Base-by-base conservation (phyloP, 1,140 invertebrate species). In the Calephelis virginiensis region DNA sequence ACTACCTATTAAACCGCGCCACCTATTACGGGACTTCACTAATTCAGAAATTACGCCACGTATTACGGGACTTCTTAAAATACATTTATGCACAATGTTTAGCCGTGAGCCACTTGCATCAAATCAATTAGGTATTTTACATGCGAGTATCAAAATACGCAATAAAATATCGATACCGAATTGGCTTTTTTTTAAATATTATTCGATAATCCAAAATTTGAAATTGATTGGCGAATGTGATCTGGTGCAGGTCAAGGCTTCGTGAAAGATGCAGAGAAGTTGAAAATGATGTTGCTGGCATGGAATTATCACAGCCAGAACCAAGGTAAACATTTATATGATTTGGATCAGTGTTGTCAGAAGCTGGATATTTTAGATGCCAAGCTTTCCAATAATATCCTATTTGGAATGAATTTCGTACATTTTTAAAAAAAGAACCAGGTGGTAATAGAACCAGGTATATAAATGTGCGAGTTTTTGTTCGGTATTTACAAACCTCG, bases 211-310 rank as follows among this genome's bases (percentile, higher is more conserved):
- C 69, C 67, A 76, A 73, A 76, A 85, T 86, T 82, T 48, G 73
- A 82, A 82, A 86, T 85, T 89, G 75, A 89, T 85, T 85, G 80
- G 82, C 77, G 72, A 82, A 85, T 91, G 81, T 89, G 86, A 90
- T 89, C 81, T 89, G 89, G 83, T 90, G 87, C 89, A 91, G 87
- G 87, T 89, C 86, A 90, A 77, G 91, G 90, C 90, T 90, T 92
- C 90, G 94, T 95, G 93, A 96, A 96, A 94, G 95, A 96, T 86
- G 94, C 94, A 77, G 95, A 96, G 92, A 96, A 96, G 92, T 93
- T 96, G 92, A 96, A 95, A 93, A 92, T 95, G 92, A 96, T 96
- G 95, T 93, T 96, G 90, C 93, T 96, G 78, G 95, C 95, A 81
- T 96, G 95, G 95, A 96, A 96, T 93, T 95, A 95, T 92, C 95